These are phyloP conservation scores for Lasioglossum lativentre DNA, from an alignment of 2,888 invertebrate genomes.

Conservation along the genomic window DNA sequence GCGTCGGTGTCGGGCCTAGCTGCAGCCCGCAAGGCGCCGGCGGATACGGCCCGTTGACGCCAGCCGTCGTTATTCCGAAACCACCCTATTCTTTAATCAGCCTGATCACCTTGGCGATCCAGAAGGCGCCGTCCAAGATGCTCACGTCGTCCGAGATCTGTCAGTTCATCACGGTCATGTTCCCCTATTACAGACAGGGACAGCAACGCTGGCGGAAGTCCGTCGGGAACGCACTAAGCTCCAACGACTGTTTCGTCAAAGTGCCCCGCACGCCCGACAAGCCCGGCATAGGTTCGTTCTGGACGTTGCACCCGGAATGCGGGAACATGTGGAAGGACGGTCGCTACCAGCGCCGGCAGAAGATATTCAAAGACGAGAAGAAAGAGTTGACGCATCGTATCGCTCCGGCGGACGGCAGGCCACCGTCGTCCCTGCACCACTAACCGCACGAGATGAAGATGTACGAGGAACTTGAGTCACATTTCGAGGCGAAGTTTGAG, in stretches of 20 bases:
- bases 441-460: conserved; percentile 92
- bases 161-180: conserved; percentile 99
- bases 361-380: conserved; percentile 99
- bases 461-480: conserved; percentile 87
- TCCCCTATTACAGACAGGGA: conserved; percentile 99
- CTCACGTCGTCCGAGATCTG: conserved; percentile 99
- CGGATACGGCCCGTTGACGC: conserved; percentile 84
- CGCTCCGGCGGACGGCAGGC: conserved; percentile 83
- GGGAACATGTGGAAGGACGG: conserved; percentile 99
- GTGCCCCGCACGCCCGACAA: conserved; percentile 99
- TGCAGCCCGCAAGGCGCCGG: conserved; percentile 82
- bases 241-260: conserved; percentile 99
- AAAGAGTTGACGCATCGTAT: conserved; percentile 89
- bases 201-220: conserved; percentile 99
- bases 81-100: conserved; percentile 99
- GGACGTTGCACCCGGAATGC: conserved; percentile 99
- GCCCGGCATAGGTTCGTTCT: conserved; percentile 99
- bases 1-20: conserved; percentile 79
- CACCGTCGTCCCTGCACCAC: conserved; percentile 85
- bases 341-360: conserved; percentile 97
- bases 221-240: conserved; percentile 97
- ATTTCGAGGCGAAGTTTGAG: too few relatives aligned
- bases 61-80: conserved; percentile 91
- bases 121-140: conserved; percentile 98
- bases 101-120: conserved; percentile 99